Evolutionary conservation across 2,888 invertebrate species (phyloP), one percentile per base, ranked within the genome.

Genomic region (Sussaba pulchella): DNA sequence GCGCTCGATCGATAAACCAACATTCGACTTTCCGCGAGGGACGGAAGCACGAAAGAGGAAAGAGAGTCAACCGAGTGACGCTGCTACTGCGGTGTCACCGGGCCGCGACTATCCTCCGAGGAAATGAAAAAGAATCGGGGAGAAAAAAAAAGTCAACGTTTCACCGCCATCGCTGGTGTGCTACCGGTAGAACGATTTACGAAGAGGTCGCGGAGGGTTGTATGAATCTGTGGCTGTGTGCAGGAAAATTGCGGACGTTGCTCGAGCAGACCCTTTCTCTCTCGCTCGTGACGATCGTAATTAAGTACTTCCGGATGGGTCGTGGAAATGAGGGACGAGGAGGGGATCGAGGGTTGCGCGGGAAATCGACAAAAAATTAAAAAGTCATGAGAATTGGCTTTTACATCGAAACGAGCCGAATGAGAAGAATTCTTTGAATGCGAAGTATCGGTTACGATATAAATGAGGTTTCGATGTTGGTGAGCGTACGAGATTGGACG

Each of bases 1-100:
- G 41, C 24, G 17, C 66, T 66, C 77, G 57, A 72, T 77, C 77
- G 71, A 77, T 72, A 39, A 72, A 66, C 66, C 69, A 66, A 39
- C 70, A 59, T 77, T 77, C 71, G 50, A 66, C 71, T 47, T 71
- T 71, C 50, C 57, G 47, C 71, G 26, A 50, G 41, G 64, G 47
- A 54, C 66, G 57, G 12, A 43, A 24, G 31, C 57, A 59, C 47
- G 59, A 59, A 31, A 41, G 36, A 39, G 36, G 52, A 47, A 21
- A 31, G 31, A 47, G 59, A 14, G 9, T 63, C 63, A 57, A 71
- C 61, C 21, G 14, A n/a, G 19, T 12, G 41, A 14, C 66, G 41
- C n/a, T 14, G 45, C 41, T 24, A n/a, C 52, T 41, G 52, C 31
- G 54, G 50, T 54, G 70, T 41, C 14, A 36, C 39, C 47, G 17